Evolutionary conservation across 2,113 vertebrate genomes (phyloP), one percentile per base, ranked within the genome.

Genomic region (Xerus inauris): DNA sequence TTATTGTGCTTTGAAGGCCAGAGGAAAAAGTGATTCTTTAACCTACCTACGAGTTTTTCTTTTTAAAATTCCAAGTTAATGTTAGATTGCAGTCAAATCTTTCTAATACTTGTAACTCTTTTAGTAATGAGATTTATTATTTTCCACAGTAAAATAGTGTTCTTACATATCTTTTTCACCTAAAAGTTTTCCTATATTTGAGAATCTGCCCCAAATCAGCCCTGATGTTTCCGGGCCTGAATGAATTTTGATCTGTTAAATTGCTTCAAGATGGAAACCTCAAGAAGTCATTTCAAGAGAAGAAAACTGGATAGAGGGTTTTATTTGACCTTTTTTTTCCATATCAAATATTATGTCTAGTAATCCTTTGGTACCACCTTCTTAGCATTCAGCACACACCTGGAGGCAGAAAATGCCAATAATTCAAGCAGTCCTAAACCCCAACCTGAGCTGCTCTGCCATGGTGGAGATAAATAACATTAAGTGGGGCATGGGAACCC

Each of bases 121-220:
- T 47, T 62, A 69, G 28, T 77, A 90, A 81, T 73, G 19, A 64
- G 83, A 79, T 77, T 79, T 93, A 87, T 87, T 93, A 49, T 79
- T 87, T 84, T 57, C 90, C 28, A 80, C 62, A 16, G 81, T 85
- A 87, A 97, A 94, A 83, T 91, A 73, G 83, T 72, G 47, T 89
- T 8, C 54, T 96, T 28, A 79, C 65, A 64, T 75, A 4, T 81
- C 57, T 94, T 12, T 59, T 79, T 84, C 30, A 84, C 35, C 24
- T n/a, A 28, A 3, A 94, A 0, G 1, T 22, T 86, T 67, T 38
- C 65, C 6, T 85, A 8, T 95, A 71, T 87, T 93, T 96, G 45
- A 91, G 42, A 81, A 81, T 94, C 32, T 81, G 57, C 28, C 10
- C n/a, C 22, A 91, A 30, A 81, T 76, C 6, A 85, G 73, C 45